Conservation (phyloP, 2,888 invertebrate genomes). For the Agonopterix subpropinquella region DNA sequence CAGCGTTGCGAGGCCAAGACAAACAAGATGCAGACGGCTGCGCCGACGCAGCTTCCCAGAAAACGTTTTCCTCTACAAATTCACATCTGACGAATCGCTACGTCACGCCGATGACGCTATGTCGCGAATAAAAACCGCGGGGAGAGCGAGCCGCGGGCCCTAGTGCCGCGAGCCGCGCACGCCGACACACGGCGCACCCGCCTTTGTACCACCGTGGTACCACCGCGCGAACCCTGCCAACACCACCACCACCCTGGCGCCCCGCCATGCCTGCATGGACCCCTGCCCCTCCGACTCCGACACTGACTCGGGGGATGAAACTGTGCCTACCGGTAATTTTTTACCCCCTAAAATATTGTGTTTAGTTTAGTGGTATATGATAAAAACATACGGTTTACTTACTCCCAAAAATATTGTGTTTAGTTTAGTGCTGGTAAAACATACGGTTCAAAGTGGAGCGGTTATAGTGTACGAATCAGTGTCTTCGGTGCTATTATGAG, state of each 20-base stretch:
- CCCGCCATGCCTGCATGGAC: slow-evolving; percentile 69
- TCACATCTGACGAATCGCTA: slow-evolving; percentile 26
- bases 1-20: not conserved
- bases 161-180: slow-evolving; percentile 31
- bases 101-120: slow-evolving; percentile 53
- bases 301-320: slow-evolving; percentile 50
- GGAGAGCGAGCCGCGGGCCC: slow-evolving; percentile 44
- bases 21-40: not conserved
- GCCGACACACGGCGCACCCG: slow-evolving; percentile 26
- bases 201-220: slow-evolving; percentile 29
- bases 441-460: not conserved
- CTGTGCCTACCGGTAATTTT: slow-evolving; percentile 72
- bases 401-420: not conserved
- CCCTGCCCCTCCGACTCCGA: slow-evolving; percentile 35
- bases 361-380: not conserved
- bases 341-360: not conserved
- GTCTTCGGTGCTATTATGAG: not conserved
- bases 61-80: slow-evolving; percentile 64
- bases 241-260: slow-evolving; percentile 53
- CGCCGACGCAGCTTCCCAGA: slow-evolving; percentile 42
- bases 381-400: not conserved
- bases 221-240: slow-evolving; percentile 6
- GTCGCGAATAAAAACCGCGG: slow-evolving; percentile 45
- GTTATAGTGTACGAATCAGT: not conserved
- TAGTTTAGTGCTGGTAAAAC: not conserved